These are phyloP conservation scores for Pogonomyrmex californicus DNA, from an alignment of 1,140 invertebrate species.

Conservation along the genomic window DNA sequence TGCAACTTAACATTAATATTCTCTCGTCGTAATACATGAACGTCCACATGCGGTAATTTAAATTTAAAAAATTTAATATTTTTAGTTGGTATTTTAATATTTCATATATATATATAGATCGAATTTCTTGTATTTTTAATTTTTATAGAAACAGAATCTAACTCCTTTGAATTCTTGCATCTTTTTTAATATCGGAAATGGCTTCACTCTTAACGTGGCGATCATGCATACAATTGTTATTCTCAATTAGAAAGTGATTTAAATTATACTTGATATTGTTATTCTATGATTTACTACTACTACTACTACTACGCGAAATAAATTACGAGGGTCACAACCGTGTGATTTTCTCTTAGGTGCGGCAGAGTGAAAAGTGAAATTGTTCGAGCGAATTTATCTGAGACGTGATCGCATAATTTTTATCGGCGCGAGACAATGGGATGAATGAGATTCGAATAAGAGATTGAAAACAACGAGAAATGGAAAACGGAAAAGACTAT, in stretches of 20 bases:
- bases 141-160: background rate
- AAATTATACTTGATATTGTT: conserved; percentile 7
- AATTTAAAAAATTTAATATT: background rate
- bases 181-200: background rate
- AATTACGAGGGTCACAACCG: conserved; percentile 19
- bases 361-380: conserved; percentile 17
- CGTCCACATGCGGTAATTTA: background rate
- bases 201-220: too few species aligned
- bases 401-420: background rate
- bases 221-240: background rate
- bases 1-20: conserved; percentile 15
- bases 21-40: background rate
- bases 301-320: background rate
- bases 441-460: background rate
- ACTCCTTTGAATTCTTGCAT: background rate
- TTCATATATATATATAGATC: background rate
- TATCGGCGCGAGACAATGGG: conserved; percentile 5
- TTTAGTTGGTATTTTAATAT: background rate
- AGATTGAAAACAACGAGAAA: conserved; percentile 1
- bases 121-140: background rate
- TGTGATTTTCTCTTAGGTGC: conserved; percentile 8
- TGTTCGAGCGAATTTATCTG: background rate
- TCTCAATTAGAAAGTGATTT: conserved; percentile 14
- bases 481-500: conserved; percentile 36
- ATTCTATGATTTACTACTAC: background rate